Percentiles rank a stretch among this genome's conserved stretches.
Evolutionary conservation across 2,888 invertebrate genomes (phyloP).

Genomic region (Cataglyphis cursor): DNA sequence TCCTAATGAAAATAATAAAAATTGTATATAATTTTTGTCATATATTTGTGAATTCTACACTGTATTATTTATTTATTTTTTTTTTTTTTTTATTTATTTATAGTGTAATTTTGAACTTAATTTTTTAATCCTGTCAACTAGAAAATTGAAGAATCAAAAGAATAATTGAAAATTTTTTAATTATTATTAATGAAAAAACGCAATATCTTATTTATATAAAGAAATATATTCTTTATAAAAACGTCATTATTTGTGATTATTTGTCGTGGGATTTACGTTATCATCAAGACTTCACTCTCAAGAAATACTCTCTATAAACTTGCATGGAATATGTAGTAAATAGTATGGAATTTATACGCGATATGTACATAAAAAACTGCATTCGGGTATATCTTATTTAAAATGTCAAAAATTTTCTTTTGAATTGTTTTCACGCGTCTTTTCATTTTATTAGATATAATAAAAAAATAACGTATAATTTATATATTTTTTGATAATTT

Average conservation of each 20-base stretch:
- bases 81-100: background rate
- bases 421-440: background rate
- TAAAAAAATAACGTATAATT: background rate
- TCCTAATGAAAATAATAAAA: background rate
- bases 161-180: background rate
- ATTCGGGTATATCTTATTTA: background rate
- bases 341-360: background rate
- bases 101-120: background rate
- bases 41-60: background rate
- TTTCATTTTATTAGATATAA: background rate
- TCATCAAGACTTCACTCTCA: background rate
- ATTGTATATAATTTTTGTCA: background rate
- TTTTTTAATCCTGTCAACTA: background rate
- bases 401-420: background rate
- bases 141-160: background rate
- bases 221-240: background rate
- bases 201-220: background rate
- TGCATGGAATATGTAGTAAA: background rate
- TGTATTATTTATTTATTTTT: background rate
- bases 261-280: background rate
- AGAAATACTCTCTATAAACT: slow-evolving; percentile 9
- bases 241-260: background rate
- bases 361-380: background rate
- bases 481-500: background rate
- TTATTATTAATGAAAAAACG: background rate